Evolutionary conservation across 2,113 vertebrate genomes (phyloP), one percentile per base, ranked within the genome.

Genomic region (Hucho hucho): DNA sequence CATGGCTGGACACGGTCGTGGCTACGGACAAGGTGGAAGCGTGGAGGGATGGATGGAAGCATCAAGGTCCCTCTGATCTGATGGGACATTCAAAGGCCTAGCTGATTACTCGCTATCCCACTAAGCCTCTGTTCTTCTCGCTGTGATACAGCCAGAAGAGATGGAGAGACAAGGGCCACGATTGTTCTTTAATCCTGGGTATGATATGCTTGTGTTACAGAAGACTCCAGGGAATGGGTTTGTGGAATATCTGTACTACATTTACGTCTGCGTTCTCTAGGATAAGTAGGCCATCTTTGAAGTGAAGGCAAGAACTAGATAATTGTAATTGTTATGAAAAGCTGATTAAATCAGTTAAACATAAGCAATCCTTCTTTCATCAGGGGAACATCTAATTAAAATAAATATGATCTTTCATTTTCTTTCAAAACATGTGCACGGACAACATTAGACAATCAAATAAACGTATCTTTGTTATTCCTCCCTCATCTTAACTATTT

Each of bases 141-240:
- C 14, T 32, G 9, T 63, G 75, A 77, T 77, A 61, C 11, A 20
- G 73, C 46, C 46, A 25, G 37, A 66, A 73, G 56, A 18, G 29
- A 77, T 24, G 66, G 5, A 68, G 25, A 79, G 72, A 87, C 82
- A 89, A 86, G 77, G 79, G 82, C 14, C 2, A 26, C 0, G 22
- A 79, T 84, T 84, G 85, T 88, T 78, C 79, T 68, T 73, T 79
- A 82, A 84, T 80, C 80, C 47, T 49, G 9, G 47, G 11, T 4
- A 6, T 49, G 47, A 49, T 49, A 49, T 14, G 14, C 20, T 59
- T 20, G 16, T 59, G n/a, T 59, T 20, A 59, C 56, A 6, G 56
- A 59, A 59, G 56, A 59, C 6, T 59, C 16, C 18, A 59, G 16
- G 56, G 56, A 18, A 53, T 16, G 14, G 14, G 49, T 53, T 32